phyloP scores from a whole-genome alignment of 2,113 vertebrate species.

The Carassius auratus region DNA sequence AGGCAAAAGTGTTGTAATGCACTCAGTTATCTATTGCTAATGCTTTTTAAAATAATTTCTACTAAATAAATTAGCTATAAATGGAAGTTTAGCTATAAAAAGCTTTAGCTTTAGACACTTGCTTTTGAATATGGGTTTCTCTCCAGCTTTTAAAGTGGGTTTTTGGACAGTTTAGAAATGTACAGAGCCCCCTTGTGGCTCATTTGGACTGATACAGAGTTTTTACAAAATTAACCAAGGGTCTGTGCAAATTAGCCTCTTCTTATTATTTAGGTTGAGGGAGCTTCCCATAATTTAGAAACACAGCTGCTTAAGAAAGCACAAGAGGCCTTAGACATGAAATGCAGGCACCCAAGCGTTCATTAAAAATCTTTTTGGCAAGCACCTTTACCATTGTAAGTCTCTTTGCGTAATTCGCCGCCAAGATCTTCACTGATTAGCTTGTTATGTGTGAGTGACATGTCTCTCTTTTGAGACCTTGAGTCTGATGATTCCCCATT shows the following conservation, averaged over 20 bases:
- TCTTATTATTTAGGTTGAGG: constrained; percentile 9
- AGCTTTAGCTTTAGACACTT: background rate
- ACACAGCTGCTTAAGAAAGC: constrained; percentile 13
- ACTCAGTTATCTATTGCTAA: too few species aligned
- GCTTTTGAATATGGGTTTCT: background rate
- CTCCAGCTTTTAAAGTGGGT: background rate
- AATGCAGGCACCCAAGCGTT: constrained; percentile 11
- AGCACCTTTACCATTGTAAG: constrained; percentile 1
- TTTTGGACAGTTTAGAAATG: background rate
- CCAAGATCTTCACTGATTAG: constrained; percentile 41
- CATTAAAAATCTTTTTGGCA: constrained; percentile 31
- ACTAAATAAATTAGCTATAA: too few species aligned
- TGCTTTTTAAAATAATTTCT: too few species aligned
- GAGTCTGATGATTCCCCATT: constrained; percentile 22
- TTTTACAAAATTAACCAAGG: constrained; percentile 9
- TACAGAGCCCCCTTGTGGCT: constrained; percentile 40
- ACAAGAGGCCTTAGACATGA: background rate
- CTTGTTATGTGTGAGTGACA: constrained; percentile 46
- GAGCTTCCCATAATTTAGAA: background rate
- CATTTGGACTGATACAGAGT: background rate
- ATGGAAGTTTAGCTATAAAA: background rate
- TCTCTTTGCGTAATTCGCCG: background rate
- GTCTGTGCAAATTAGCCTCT: constrained; percentile 19
- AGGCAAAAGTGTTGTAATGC: too few species aligned
- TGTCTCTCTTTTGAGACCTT: constrained; percentile 38